Evolutionary conservation across 1,140 invertebrate genomes (phyloP).

Genomic region (Drosophila erecta): DNA sequence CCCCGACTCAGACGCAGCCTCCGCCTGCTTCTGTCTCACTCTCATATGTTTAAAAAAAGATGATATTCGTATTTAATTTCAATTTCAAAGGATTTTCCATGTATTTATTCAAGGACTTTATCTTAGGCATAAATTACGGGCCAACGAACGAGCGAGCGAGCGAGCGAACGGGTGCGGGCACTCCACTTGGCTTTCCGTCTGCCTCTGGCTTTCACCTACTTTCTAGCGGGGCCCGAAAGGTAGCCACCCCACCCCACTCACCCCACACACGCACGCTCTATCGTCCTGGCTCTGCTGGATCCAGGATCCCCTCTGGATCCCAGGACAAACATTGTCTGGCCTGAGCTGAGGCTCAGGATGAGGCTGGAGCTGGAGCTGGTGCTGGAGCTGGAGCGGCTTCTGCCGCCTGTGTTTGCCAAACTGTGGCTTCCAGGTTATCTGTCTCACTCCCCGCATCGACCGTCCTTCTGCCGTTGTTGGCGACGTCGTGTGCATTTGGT

Average conservation of each 20-base stretch:
- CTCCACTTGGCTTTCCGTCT: conserved; percentile 59
- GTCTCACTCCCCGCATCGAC: conserved; percentile 38
- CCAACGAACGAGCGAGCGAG: conserved; percentile 67
- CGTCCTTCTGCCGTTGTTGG: conserved; percentile 34
- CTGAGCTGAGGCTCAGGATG: conserved; percentile 11
- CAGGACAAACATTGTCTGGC: conserved; percentile 73
- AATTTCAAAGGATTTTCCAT: conserved; percentile 84
- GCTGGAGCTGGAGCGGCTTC: conserved; percentile 2
- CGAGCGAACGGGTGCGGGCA: conserved; percentile 58
- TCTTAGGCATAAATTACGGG: conserved; percentile 84
- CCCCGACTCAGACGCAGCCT: conserved; percentile 5
- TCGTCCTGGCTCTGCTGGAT: conserved; percentile 20
- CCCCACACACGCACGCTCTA: conserved; percentile 9
- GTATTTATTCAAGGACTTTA: conserved; percentile 84
- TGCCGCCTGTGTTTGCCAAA: conserved; percentile 66
- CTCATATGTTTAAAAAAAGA: conserved; percentile 60
- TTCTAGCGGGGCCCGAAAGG: conserved; percentile 67
- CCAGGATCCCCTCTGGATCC: conserved; percentile 14
- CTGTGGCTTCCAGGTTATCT: conserved; percentile 81
- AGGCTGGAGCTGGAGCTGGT: neutral
- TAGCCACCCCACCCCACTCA: conserved; percentile 28
- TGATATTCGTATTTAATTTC: conserved; percentile 84
- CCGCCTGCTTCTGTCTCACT: conserved; percentile 27
- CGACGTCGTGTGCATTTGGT: conserved; percentile 78
- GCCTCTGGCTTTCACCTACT: conserved; percentile 72